phyloP scores from a whole-genome alignment of 1,140 invertebrate species.

The Samia ricini region DNA sequence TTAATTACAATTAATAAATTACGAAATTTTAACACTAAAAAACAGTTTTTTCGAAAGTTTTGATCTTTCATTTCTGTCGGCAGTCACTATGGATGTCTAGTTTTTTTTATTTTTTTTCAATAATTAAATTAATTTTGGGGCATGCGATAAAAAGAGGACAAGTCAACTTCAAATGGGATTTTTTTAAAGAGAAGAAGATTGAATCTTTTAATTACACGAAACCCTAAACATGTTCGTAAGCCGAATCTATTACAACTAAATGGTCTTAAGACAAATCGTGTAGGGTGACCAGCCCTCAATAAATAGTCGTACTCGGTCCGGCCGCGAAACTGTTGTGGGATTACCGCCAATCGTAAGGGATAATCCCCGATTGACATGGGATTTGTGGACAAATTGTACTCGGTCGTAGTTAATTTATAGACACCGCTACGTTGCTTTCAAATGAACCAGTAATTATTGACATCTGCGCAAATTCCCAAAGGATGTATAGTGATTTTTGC shows the following conservation, averaged over 20 bases:
- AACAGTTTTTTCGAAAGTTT: too few species aligned
- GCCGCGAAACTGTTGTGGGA: conserved; percentile 37
- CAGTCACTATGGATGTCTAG: too few species aligned
- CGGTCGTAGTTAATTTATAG: conserved; percentile 3
- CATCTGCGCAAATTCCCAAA: not conserved
- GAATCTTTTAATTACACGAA: conserved; percentile 1
- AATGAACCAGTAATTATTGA: not conserved
- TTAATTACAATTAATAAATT: too few species aligned
- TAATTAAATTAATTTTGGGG: too few species aligned
- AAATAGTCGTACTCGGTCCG: conserved; percentile 27
- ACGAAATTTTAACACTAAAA: too few species aligned
- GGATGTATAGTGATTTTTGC: not conserved
- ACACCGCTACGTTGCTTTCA: not conserved
- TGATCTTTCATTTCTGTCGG: too few species aligned
- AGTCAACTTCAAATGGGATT: too few species aligned
- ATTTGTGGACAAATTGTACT: conserved; percentile 35
- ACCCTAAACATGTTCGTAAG: conserved; percentile 1
- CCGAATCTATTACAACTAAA: conserved; percentile 15
- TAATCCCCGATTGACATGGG: conserved; percentile 45
- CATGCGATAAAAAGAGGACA: too few species aligned
- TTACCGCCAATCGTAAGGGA: conserved; percentile 29
- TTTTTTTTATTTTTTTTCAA: too few species aligned
- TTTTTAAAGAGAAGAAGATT: not conserved
- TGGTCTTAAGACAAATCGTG: conserved; percentile 18
- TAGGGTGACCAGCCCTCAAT: conserved; percentile 30